Evolutionary conservation across 2,113 vertebrate genomes (phyloP).

Genomic region (Hippocampus barbouri): DNA sequence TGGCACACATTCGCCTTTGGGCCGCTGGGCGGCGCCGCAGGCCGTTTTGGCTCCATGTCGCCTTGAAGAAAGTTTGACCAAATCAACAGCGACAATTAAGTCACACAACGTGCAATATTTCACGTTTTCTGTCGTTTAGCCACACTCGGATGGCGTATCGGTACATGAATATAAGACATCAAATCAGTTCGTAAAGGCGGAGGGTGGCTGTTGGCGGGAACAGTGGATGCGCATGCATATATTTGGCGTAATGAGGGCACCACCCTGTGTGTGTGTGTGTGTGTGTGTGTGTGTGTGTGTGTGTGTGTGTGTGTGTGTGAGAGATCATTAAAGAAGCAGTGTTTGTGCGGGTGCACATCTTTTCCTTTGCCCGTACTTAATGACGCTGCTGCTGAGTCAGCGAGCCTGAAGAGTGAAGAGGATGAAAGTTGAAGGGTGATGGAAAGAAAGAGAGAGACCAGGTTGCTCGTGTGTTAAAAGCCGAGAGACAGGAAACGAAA

Average conservation of each 20-base stretch:
- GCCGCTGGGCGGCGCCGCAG: too few species aligned
- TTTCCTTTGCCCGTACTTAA: slow-evolving; percentile 51
- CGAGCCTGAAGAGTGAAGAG: slow-evolving; percentile 33
- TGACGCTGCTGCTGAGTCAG: slow-evolving; percentile 59
- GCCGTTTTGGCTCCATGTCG: too few species aligned
- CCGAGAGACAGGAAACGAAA: slow-evolving; percentile 2
- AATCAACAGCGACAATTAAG: not conserved
- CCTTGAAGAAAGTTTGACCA: not conserved
- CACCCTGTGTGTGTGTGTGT: not conserved
- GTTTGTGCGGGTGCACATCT: slow-evolving; percentile 25
- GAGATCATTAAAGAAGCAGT: slow-evolving; percentile 52
- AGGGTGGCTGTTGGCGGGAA: too few species aligned
- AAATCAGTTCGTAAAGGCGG: too few species aligned
- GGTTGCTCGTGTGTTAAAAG: not conserved
- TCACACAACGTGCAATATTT: too few species aligned
- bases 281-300: too few species aligned
- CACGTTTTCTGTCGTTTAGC: too few species aligned
- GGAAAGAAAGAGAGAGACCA: not conserved
- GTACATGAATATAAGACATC: too few species aligned
- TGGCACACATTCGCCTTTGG: not conserved
- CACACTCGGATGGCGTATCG: too few species aligned
- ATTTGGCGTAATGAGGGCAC: too few species aligned
- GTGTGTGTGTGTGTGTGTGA: too few species aligned
- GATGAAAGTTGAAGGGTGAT: slow-evolving; percentile 41
- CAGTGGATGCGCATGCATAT: too few species aligned